These are phyloP conservation scores for Nyctalus aviator DNA, from an alignment of 2,797 vertebrate genomes.

Conservation along the genomic window DNA sequence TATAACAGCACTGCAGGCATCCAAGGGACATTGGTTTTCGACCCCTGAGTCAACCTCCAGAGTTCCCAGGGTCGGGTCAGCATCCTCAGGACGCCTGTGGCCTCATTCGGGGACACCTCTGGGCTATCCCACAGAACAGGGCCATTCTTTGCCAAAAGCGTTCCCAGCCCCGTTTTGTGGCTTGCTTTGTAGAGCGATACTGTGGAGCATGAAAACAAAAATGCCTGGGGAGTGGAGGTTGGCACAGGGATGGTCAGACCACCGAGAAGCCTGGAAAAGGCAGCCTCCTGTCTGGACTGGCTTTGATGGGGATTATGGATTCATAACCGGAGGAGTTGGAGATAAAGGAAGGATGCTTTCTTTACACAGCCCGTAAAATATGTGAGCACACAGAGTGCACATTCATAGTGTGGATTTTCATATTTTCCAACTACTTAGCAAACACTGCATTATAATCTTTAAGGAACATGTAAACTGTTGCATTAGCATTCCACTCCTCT, in stretches of 20 bases:
- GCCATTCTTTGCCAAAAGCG: conserved; percentile 68
- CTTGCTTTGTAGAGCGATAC: conserved; percentile 67
- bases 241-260: conserved; percentile 48
- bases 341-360: background rate
- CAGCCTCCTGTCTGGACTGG: background rate
- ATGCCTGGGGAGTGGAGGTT: conserved; percentile 13
- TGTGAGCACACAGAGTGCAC: background rate
- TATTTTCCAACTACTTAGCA: background rate
- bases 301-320: background rate
- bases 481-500: background rate
- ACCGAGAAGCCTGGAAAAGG: conserved; percentile 29
- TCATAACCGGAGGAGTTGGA: background rate
- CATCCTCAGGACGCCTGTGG: conserved; percentile 74
- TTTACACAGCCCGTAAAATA: background rate
- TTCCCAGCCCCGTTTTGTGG: conserved; percentile 77
- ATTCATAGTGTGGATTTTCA: background rate
- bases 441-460: background rate
- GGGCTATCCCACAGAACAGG: conserved; percentile 60
- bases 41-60: conserved; percentile 78
- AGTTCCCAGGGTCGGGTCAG: conserved; percentile 82
- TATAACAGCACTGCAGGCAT: conserved; percentile 78
- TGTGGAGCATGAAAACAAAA: conserved; percentile 54
- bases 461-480: background rate
- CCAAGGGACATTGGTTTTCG: conserved; percentile 74
- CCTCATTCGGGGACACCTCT: conserved; percentile 76